Evolutionary conservation across 1,140 invertebrate genomes (phyloP), one percentile per base, ranked within the genome.

Genomic region (Brachionus rotundiformis): DNA sequence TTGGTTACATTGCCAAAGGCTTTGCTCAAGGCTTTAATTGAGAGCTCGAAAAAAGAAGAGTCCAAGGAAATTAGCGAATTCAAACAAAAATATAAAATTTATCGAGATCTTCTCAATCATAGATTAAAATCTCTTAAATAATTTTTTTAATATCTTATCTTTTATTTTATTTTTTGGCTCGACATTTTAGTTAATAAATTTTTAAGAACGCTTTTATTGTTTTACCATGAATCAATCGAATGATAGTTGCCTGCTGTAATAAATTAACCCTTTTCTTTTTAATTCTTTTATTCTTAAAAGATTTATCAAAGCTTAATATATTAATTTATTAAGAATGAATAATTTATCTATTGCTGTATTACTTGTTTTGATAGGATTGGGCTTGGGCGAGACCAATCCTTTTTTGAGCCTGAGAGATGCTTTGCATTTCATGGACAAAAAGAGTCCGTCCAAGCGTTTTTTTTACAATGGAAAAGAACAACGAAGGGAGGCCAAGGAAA

Each of bases 401-500:
- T 77, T 77, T 29, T 27, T 59, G 13, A 41, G 54, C 6, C 59
- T 79, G 29, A 79, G 33, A 79, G 76, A 79, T 10, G 76, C 76
- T 31, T 63, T 61, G 47, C 47, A 79, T 7, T 79, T 79, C 27
- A 36, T n/a, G 23, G 36, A 79, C 10, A 41, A 79, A 36, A 79
- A 79, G 47, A 4, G 10, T 1, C n/a, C 29, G 8, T 27, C 29
- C 1, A 79, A 79, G 47, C 44, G 76, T 59, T 59, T 79, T 79
- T 63, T 79, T 39, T 79, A 79, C 27, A 79, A 19, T 63, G 47
- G 31, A 54, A 79, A 79, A 79, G 76, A 79, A 16, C 76, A 79
- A 29, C 7, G 76, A 31, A 63, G 31, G 36, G 76, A 79, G 25
- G 76, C 76, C 25, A 79, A 33, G 59, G 76, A 79, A 25, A 79